Conservation (phyloP, 2,113 vertebrate genomes). For the Tenrec ecaudatus region DNA sequence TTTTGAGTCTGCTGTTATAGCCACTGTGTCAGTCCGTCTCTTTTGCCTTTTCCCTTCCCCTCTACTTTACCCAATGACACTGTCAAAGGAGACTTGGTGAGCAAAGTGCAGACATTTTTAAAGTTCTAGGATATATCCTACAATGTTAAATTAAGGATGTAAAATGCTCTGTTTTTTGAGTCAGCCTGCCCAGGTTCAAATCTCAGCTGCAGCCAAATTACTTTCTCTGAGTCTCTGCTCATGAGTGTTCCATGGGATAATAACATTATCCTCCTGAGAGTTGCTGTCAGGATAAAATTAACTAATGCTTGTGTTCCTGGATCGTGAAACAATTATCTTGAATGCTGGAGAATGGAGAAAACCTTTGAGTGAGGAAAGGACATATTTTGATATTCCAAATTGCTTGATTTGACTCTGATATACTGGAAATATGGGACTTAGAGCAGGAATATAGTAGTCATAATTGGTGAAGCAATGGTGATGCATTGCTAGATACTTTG, state of each 20-base stretch:
- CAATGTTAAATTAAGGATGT: not conserved
- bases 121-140: not conserved
- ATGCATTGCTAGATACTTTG: not conserved
- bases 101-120: not conserved
- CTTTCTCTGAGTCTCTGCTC: not conserved
- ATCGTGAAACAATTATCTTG: too few relatives aligned
- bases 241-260: too few relatives aligned
- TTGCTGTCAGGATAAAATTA: too few relatives aligned
- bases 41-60: too few relatives aligned
- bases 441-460: not conserved
- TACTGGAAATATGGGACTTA: not conserved
- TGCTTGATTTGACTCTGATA: not conserved
- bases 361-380: not conserved
- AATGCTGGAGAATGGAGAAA: not conserved
- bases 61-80: too few relatives aligned
- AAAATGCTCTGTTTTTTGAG: too few relatives aligned
- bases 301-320: too few relatives aligned
- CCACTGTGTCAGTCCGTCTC: too few relatives aligned
- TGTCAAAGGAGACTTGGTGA: not conserved
- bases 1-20: too few relatives aligned
- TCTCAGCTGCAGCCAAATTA: not conserved
- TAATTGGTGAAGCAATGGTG: not conserved
- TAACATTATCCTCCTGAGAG: too few relatives aligned
- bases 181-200: too few relatives aligned
- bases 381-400: not conserved